Base-by-base conservation (phyloP, 1,140 invertebrate genomes). In the Paraescarpia echinospica region DNA sequence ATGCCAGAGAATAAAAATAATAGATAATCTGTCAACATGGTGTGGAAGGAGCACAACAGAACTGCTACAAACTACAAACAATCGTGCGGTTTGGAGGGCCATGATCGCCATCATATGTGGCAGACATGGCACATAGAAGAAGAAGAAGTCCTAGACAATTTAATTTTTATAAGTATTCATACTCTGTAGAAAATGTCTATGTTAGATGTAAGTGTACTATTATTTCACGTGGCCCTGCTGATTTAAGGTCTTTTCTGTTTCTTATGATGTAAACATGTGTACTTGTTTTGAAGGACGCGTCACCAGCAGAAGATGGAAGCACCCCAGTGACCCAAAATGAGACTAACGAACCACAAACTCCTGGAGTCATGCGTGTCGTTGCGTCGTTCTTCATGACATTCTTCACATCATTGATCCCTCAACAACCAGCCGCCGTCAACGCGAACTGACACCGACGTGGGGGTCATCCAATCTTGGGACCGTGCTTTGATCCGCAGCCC, bases 341-440 rank as follows among this genome's bases (percentile, higher is more conserved):
- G 94, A 22, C 94, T 93, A 93, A n/a, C 5, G 48, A 48, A 35
- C 33, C 92, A 35, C 89, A 9, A 5, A 48, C 90, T 22, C 92
- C 92, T 33, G 41, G 35, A 5, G 27, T 77, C 31, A 34, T 93
- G 35, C 33, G 35, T 33, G 95, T 97, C 12, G 97, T 97, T n/a
- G 96, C 97, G 97, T 97, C 97, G 94, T 97, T 98, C 94, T 97
- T 98, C 93, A 97, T 97, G 12, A 97, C 97, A 34, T 98, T 98
- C 95, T 98, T 98, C 94, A 97, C 97, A 1, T 98, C 97, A 0
- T 96, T 98, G 34, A 97, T 98, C 95, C 98, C 98, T 4, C 97
- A 98, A 94, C 93, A 94, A 51, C 93, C 93, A 35, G 91, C 93
- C 31, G 89, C 91, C 8, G 93, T 94, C 48, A 93, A 94, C 22